Base-by-base conservation (phyloP, 2,113 vertebrate species). In the Mustela nigripes region DNA sequence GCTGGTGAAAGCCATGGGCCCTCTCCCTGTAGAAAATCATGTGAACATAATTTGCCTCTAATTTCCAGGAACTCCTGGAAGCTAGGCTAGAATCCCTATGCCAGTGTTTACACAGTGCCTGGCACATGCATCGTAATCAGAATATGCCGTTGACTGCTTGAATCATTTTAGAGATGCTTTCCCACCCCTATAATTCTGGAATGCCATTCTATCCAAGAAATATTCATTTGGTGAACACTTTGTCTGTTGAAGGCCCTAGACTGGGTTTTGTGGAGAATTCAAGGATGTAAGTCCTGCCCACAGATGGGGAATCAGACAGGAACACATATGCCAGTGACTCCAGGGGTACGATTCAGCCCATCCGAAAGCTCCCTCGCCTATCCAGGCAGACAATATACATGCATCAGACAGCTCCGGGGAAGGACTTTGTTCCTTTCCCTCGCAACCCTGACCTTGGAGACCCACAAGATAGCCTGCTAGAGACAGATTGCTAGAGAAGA, bases 101-200 rank as follows among this genome's bases (percentile, higher is more conserved):
- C 39, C 19, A 24, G 89, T 33, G 45, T 88, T 69, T 67, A n/a
- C 42, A 18, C 2, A 15, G 39, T 63, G 39, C 48, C 2, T 58
- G 53, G 63, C 22, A 18, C 31, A 65, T 36, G 53, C 60, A 6
- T 95, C 60, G 36, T 33, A 50, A 67, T 93, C 62, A 65, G 65
- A 86, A 16, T 76, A 31, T 45, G 31, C 79, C 89, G 36, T 45
- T 58, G 76, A 89, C 84, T 78, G 53, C 85, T n/a, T 53, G 73
- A 60, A 26, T 92, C 18, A 39, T 63, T 90, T 73, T 53, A 39
- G 73, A 96, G 83, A 84, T 50, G 36, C 58, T 89, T 78, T 95
- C 62, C 58, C 50, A 79, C 71, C 71, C 74, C 48, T 73, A 5
- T 89, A 63, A 56, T 60, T 95, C 71, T 88, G 31, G 81, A 97